A percentile compares a stretch with the other conserved stretches of the same genome.
These are phyloP conservation scores for Rhopalosiphum nymphaeae DNA, from an alignment of 2,888 invertebrate genomes.

Conservation along the genomic window DNA sequence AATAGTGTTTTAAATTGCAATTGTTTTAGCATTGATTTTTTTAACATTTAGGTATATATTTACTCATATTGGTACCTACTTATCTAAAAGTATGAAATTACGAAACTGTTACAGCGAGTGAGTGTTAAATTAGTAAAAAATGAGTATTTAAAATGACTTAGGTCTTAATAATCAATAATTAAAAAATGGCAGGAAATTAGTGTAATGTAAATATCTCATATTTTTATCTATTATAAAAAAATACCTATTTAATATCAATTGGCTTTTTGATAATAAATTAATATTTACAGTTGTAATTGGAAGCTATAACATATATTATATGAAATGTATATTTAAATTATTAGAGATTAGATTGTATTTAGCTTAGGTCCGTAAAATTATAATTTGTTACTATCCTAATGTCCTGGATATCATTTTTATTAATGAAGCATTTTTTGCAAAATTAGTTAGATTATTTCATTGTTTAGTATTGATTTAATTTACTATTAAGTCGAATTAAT, in stretches of 20 bases:
- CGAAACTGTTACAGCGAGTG: neutral
- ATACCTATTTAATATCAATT: neutral
- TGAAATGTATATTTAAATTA: neutral
- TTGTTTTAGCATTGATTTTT: neutral
- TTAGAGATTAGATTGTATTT: neutral
- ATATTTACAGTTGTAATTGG: neutral
- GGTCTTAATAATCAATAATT: neutral
- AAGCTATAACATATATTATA: neutral
- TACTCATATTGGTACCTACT: neutral
- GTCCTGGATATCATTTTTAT: neutral
- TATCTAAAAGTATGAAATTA: too few species aligned
- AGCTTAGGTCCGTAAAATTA: neutral
- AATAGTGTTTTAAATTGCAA: neutral
- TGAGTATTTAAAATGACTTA: neutral
- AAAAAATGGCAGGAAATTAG: neutral
- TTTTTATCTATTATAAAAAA: too few species aligned
- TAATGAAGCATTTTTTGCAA: neutral
- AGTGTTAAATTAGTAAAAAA: neutral
- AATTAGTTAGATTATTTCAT: neutral
- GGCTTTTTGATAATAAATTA: neutral
- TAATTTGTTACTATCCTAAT: neutral
- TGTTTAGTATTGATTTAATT: too few species aligned
- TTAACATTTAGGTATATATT: neutral
- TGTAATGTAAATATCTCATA: neutral
- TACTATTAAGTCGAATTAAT: too few species aligned